These are phyloP conservation scores for Platysteira castanea DNA, from an alignment of 2,113 vertebrate species.

Conservation along the genomic window DNA sequence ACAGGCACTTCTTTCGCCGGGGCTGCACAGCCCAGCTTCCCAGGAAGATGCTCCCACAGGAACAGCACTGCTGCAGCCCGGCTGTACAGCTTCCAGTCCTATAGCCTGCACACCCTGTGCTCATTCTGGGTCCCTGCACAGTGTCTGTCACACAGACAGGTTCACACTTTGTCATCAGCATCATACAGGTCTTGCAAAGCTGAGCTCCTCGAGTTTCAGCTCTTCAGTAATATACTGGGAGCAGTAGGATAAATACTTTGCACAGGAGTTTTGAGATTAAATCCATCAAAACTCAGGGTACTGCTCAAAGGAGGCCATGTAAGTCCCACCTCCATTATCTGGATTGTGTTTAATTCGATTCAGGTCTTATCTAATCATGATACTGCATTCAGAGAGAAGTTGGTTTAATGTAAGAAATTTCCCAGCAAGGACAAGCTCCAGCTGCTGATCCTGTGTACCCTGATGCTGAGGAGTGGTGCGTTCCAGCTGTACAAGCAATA, in stretches of 20 bases:
- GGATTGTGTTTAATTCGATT: background rate
- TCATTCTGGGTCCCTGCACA: background rate
- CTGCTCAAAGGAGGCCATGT: background rate
- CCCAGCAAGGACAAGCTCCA: background rate
- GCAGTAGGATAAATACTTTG: background rate
- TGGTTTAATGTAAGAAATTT: background rate
- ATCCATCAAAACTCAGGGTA: background rate
- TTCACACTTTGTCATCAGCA: rapidly evolving
- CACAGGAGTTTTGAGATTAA: background rate
- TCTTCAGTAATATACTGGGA: background rate
- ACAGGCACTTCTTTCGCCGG: rapidly evolving
- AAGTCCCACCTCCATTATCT: background rate
- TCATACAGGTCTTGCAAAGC: background rate
- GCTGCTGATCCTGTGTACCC: background rate
- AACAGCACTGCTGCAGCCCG: rapidly evolving
- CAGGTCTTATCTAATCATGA: background rate
- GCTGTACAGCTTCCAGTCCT: rapidly evolving
- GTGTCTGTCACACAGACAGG: background rate
- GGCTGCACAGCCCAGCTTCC: background rate
- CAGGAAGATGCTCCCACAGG: background rate
- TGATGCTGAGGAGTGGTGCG: background rate
- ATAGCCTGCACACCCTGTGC: background rate
- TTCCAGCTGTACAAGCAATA: background rate
- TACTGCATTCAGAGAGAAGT: background rate
- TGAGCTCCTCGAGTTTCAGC: background rate